Percentiles rank a stretch among this genome's conserved stretches.
Evolutionary conservation across 2,888 invertebrate genomes (phyloP).

Genomic region (Didymodactylos carnosus): DNA sequence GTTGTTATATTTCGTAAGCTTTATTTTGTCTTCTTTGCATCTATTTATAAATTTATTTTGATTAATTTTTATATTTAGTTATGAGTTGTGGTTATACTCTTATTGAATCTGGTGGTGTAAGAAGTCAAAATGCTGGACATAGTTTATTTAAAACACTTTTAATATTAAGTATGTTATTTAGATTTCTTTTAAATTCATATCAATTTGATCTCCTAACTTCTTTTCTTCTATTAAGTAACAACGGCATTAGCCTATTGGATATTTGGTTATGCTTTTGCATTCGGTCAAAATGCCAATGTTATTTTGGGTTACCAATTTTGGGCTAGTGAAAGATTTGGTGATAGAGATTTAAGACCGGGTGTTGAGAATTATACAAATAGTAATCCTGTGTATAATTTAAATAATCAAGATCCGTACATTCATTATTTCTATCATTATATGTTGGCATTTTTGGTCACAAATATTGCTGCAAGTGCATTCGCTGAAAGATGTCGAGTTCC

Average conservation of each 20-base stretch:
- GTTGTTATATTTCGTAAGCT: neutral
- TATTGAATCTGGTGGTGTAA: neutral
- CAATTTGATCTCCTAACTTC: too few species aligned
- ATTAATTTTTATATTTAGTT: neutral
- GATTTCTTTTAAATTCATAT: too few species aligned
- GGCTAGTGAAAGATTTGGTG: neutral
- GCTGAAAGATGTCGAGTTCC: neutral
- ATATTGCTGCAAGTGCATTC: neutral
- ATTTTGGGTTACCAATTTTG: neutral
- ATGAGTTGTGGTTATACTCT: neutral
- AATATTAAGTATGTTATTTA: neutral
- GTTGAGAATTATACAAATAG: neutral
- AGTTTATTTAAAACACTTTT: neutral
- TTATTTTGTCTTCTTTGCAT: neutral
- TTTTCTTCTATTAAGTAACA: neutral
- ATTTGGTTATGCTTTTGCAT: neutral
- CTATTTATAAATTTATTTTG: neutral
- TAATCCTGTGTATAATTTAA: neutral
- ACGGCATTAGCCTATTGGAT: neutral
- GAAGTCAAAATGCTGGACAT: slow-evolving; percentile 3
- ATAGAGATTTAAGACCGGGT: neutral
- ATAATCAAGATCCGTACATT: neutral
- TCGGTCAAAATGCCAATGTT: neutral
- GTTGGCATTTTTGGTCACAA: neutral
- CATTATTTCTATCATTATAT: neutral